These are phyloP conservation scores for Bellardia pandia DNA, from an alignment of 2,888 invertebrate genomes.

Conservation along the genomic window DNA sequence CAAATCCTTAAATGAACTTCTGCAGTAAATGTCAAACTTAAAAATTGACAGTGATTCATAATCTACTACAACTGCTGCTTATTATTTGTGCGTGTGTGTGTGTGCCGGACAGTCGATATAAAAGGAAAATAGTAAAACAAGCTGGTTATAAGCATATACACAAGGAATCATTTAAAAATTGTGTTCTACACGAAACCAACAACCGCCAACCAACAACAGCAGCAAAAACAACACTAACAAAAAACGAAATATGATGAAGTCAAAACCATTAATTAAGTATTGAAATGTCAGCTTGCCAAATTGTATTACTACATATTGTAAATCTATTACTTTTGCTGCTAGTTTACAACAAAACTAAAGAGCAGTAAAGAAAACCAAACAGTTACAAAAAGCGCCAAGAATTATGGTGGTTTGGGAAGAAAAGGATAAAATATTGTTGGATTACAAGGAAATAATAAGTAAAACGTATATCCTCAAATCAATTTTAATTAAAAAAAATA, in stretches of 20 bases:
- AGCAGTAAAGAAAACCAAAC: not conserved
- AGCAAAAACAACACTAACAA: not conserved
- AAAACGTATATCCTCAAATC: slow-evolving; percentile 54
- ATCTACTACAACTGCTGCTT: slow-evolving; percentile 10
- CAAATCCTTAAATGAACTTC: slow-evolving; percentile 31
- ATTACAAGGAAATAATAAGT: slow-evolving; percentile 7
- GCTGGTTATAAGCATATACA: not conserved
- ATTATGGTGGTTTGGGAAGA: not conserved
- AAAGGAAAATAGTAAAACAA: not conserved
- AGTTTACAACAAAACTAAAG: slow-evolving; percentile 3
- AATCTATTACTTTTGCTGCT: not conserved
- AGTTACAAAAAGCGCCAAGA: slow-evolving; percentile 37
- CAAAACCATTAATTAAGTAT: slow-evolving; percentile 62
- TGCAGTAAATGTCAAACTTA: slow-evolving; percentile 63
- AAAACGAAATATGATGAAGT: slow-evolving; percentile 28
- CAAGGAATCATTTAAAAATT: slow-evolving; percentile 59
- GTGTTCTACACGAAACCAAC: slow-evolving; percentile 41
- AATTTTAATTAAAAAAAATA: slow-evolving; percentile 72
- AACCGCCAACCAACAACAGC: not conserved
- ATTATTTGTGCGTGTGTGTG: not conserved
- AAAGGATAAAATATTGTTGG: slow-evolving; percentile 21
- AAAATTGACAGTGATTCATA: slow-evolving; percentile 62
- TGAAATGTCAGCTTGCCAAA: slow-evolving; percentile 56
- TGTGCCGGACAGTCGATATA: not conserved
- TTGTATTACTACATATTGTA: slow-evolving; percentile 5